Conservation (phyloP, 2,113 vertebrate species). For the Noctilio leporinus region DNA sequence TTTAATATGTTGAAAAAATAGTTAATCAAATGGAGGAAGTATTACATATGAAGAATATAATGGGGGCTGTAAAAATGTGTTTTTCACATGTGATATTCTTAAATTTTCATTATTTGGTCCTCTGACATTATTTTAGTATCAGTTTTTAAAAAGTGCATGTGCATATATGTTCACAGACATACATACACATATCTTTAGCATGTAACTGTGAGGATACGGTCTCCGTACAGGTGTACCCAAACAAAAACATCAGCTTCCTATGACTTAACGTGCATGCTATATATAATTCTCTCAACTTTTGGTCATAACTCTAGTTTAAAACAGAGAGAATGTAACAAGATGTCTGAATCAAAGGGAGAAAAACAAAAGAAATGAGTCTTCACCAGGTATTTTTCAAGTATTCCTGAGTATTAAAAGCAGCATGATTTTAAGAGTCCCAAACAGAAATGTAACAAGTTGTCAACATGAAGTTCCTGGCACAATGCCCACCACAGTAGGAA, state of each 20-base stretch:
- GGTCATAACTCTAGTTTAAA: constrained; percentile 26
- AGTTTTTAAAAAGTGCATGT: background rate
- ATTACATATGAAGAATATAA: background rate
- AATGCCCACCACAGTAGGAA: background rate
- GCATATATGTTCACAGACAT: background rate
- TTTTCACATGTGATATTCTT: background rate
- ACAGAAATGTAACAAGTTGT: constrained; percentile 26
- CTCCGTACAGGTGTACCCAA: background rate
- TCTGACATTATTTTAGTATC: background rate
- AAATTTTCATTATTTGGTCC: background rate
- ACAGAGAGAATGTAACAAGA: constrained; percentile 6
- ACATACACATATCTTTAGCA: background rate
- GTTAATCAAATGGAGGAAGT: background rate
- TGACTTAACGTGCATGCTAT: background rate
- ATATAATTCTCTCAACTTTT: background rate
- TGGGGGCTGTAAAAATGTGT: background rate
- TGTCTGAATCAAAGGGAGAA: constrained; percentile 16
- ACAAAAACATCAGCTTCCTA: background rate
- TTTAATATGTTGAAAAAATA: background rate
- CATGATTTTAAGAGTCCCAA: background rate
- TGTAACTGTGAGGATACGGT: background rate
- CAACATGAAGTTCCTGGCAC: background rate
- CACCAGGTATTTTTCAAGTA: constrained; percentile 1
- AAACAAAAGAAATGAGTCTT: background rate
- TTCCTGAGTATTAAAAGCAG: constrained; percentile 30